Base-by-base conservation (phyloP, 1,140 invertebrate genomes). In the Bradysia coprophila region DNA sequence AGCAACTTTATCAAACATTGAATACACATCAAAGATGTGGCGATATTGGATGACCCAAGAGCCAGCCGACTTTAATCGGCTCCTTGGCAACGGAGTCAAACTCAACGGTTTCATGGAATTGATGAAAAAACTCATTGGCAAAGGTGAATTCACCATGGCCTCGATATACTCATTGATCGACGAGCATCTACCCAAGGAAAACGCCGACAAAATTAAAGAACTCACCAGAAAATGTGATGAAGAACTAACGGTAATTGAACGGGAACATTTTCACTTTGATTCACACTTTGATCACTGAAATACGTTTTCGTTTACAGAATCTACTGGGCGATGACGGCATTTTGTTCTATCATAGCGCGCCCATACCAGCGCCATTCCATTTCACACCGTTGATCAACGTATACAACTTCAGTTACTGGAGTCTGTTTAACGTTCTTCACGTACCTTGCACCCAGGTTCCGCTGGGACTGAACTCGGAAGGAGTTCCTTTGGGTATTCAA, bases 321-420 rank as follows among this genome's bases (percentile, higher is more conserved):
- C 59, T 79, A 41, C 65, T 94, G 11, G 75, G 78, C 15, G 63
- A 78, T 3, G 71, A 91, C 62, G 87, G 84, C 0, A 74, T 97
- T 8, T 63, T 96, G 3, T 53, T 96, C 24, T 93, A 83, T 59
- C 88, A 90, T 19, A 78, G 81, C 2, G 76, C 80, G 44, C 86
- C 91, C 1, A 68, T 67, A 16, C 62, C 81, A n/a, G 88, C 90
- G 1, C 79, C 77, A 5, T 86, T 88, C 55, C 91, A 95, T 63
- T 79, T 81, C 54, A 72, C 81, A 37, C 71, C 81, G 24, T 69
- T 88, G 46, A 63, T 88, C 2, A 73, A 81, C 40, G 79, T 86
- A 2, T 84, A 73, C 53, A 93, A 95, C 63, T 93, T 92, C 62
- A 69, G 75, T 6, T 91, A 94, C 58, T 91, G 85, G 60, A 79